These are phyloP conservation scores for Acanthisitta chloris DNA, from an alignment of 2,113 vertebrate genomes.

Conservation along the genomic window DNA sequence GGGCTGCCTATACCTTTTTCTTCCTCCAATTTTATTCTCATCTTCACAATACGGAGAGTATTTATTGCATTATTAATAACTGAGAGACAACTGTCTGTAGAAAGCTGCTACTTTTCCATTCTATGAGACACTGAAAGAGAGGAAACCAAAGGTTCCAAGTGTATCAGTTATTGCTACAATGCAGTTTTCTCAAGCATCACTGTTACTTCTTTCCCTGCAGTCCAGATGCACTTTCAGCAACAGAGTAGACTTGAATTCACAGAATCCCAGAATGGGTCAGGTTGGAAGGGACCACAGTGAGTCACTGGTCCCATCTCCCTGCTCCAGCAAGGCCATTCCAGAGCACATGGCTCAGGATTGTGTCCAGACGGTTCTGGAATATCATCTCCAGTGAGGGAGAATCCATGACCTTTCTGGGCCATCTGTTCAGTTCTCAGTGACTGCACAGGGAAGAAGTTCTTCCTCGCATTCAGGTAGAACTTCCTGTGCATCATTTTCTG, in stretches of 20 bases:
- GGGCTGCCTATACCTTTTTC: neutral
- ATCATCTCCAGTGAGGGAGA: no score
- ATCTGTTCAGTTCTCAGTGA: no score
- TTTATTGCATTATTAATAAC: neutral
- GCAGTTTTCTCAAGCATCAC: neutral
- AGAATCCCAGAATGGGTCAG: no score
- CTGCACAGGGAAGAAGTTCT: no score
- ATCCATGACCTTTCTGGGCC: no score
- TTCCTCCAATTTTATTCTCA: neutral
- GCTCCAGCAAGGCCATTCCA: no score
- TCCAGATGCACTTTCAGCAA: neutral
- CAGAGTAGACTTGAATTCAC: neutral
- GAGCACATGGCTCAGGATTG: no score
- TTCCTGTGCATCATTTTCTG: no score
- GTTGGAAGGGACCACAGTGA: no score
- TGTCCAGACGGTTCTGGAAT: no score
- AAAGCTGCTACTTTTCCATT: neutral
- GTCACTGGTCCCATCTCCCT: no score
- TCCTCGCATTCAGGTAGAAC: no score
- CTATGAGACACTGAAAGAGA: neutral
- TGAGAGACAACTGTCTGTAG: neutral
- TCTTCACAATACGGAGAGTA: neutral
- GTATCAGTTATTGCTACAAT: neutral
- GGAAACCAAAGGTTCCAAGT: neutral
- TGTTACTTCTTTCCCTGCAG: neutral